Percentiles rank a stretch among this genome's conserved stretches.
Evolutionary conservation across 2,797 vertebrate species (phyloP).

Genomic region (Alfaro cultratus): DNA sequence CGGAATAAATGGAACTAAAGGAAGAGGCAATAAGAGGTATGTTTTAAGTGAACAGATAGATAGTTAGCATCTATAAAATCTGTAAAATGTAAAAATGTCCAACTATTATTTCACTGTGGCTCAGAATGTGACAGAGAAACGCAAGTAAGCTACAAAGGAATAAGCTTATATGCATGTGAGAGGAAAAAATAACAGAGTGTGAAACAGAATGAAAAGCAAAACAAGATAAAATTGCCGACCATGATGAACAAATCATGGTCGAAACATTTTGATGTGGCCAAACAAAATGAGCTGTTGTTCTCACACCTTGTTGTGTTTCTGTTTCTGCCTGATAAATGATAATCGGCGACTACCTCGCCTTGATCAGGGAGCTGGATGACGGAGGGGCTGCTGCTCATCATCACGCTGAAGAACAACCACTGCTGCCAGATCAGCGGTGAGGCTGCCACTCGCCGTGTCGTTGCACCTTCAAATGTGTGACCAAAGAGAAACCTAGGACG

Average conservation of each 20-base stretch:
- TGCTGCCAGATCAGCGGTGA: conserved; percentile 36
- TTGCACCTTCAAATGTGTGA: conserved; percentile 6
- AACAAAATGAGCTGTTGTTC: neutral
- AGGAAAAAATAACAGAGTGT: neutral
- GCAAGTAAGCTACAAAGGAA: neutral
- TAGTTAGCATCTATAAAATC: neutral
- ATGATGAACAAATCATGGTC: neutral
- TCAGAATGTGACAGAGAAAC: neutral
- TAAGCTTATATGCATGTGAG: neutral
- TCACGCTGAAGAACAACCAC: conserved; percentile 4
- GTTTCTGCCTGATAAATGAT: conserved; percentile 1
- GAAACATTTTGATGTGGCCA: neutral
- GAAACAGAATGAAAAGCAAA: neutral
- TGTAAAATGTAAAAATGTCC: neutral
- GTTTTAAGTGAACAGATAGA: neutral
- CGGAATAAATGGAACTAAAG: conserved; percentile 15
- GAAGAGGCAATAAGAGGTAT: conserved; percentile 1
- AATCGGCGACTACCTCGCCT: conserved; percentile 9
- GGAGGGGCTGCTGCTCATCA: neutral
- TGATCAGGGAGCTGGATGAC: neutral
- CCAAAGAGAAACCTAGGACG: conserved; percentile 15
- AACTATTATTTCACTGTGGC: neutral
- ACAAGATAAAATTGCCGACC: neutral
- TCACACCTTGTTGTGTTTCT: conserved; percentile 16
- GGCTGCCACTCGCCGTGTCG: conserved; percentile 16